phyloP scores from a whole-genome alignment of 2,797 vertebrate species.

The Enteromius trimaculatus region DNA sequence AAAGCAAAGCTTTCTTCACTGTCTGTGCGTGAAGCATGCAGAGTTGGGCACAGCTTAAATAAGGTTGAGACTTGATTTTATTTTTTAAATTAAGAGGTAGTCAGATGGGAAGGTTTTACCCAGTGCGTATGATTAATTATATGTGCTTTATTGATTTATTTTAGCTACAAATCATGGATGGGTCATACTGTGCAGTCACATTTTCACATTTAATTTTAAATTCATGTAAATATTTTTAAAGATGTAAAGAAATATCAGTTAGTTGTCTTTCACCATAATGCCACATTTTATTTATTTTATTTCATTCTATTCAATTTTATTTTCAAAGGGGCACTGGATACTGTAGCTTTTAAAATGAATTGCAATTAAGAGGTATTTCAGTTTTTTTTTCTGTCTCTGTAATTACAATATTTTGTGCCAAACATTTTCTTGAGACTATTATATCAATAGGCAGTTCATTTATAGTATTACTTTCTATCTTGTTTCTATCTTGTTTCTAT shows the following conservation, averaged over 20 bases:
- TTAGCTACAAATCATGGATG: not conserved
- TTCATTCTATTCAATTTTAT: not conserved
- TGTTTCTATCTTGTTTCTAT: too few relatives aligned
- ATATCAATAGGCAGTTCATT: not conserved
- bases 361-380: not conserved
- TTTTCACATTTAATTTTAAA: too few relatives aligned
- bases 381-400: not conserved
- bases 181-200: not conserved
- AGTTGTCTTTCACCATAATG: not conserved
- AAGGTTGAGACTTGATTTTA: slow-evolving; percentile 23
- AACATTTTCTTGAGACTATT: not conserved
- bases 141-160: too few relatives aligned
- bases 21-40: slow-evolving; percentile 34
- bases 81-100: slow-evolving; percentile 14
- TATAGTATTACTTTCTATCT: not conserved
- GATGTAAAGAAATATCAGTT: not conserved
- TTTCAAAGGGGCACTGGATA: not conserved
- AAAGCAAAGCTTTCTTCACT: slow-evolving; percentile 43
- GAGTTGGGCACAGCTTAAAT: slow-evolving; percentile 26
- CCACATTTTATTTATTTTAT: not conserved
- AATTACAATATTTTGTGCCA: not conserved
- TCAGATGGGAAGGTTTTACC: not conserved
- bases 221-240: not conserved
- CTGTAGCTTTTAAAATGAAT: not conserved
- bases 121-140: not conserved